A percentile compares a stretch with the other conserved stretches of the same genome.
These are phyloP conservation scores for Acanthacorydalis orientalis DNA, from an alignment of 2,888 invertebrate genomes.

Conservation along the genomic window DNA sequence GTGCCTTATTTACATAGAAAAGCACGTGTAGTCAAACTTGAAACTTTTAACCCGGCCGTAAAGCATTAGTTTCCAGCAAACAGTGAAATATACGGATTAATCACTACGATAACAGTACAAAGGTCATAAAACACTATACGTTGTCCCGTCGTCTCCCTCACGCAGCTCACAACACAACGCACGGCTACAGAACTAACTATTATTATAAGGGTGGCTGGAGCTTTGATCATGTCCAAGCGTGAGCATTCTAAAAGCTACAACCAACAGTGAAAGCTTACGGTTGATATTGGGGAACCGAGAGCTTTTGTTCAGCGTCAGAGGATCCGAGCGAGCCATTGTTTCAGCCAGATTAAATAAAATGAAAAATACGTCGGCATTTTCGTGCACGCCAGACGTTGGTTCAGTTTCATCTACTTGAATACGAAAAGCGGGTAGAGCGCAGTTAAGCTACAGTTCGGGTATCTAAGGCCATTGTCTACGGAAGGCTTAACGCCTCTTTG, in stretches of 20 bases:
- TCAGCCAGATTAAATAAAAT: constrained; percentile 5
- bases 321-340: constrained; percentile 1
- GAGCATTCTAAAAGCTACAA: not conserved
- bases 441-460: no score
- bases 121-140: not conserved
- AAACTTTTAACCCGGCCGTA: no score
- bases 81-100: no score
- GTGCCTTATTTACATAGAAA: no score
- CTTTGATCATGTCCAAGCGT: not conserved
- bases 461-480: no score
- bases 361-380: constrained; percentile 5
- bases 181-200: not conserved
- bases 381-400: not conserved
- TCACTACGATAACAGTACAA: not conserved
- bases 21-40: no score
- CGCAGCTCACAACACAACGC: not conserved
- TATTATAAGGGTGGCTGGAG: not conserved
- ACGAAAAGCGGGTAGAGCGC: no score
- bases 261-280: not conserved
- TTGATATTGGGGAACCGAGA: not conserved
- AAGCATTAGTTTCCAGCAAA: no score
- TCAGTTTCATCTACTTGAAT: no score
- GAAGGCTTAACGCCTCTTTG: no score
- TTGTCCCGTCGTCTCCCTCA: not conserved
- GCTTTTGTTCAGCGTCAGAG: constrained; percentile 1